Conservation (phyloP, 2,888 invertebrate genomes). For the Netelia inedita region DNA sequence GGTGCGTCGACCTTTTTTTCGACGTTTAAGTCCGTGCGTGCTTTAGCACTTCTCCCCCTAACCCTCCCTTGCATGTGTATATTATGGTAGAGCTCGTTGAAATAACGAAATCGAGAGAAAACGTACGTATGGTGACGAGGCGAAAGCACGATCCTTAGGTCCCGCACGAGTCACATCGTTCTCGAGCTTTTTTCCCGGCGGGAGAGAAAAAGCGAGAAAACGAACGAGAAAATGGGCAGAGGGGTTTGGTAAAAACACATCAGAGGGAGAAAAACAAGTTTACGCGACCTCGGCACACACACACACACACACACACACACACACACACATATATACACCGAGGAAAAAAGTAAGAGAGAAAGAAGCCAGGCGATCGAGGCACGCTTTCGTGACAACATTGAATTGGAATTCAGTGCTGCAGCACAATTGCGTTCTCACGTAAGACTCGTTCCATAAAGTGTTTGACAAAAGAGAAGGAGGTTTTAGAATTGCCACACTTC, state of each 20-base stretch:
- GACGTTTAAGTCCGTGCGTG: neutral
- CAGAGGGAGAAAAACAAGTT: constrained; percentile 42
- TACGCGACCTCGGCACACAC: constrained; percentile 19
- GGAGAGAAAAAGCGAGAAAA: neutral
- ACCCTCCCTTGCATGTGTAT: neutral
- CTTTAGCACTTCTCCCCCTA: neutral
- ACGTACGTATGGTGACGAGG: neutral
- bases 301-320: neutral
- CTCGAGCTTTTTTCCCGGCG: neutral
- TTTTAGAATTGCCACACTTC: neutral
- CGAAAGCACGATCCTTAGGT: neutral
- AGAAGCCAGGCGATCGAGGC: constrained; percentile 2
- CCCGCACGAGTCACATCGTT: constrained; percentile 22
- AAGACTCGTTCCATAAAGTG: constrained; percentile 58
- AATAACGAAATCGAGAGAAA: constrained; percentile 3
- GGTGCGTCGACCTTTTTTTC: neutral
- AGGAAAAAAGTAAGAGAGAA: constrained; percentile 24
- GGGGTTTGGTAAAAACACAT: constrained; percentile 9
- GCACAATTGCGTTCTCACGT: constrained; percentile 62
- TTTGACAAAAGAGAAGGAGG: constrained; percentile 20
- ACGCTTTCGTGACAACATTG: constrained; percentile 65
- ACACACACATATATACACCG: neutral
- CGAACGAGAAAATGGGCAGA: constrained; percentile 8
- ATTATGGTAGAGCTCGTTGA: constrained; percentile 8
- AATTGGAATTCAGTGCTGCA: constrained; percentile 70